Conservation (phyloP, 1,140 invertebrate genomes). For the Sycophila sp. region DNA sequence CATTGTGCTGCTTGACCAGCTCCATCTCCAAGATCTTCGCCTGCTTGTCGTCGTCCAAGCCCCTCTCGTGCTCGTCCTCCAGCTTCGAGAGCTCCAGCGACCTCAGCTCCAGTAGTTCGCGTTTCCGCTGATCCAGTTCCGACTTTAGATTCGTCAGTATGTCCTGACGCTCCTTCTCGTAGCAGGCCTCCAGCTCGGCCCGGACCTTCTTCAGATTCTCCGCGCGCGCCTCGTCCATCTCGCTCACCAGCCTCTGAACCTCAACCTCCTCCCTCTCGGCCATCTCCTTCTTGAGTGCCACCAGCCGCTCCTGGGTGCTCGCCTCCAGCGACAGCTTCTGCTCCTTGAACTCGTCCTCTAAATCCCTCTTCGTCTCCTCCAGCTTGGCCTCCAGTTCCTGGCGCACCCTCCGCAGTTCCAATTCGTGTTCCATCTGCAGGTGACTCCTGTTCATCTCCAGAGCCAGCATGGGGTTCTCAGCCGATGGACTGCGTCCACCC, state of each 20-base stretch:
- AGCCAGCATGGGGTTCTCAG: background rate
- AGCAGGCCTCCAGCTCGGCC: constrained; percentile 57
- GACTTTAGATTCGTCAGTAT: constrained; percentile 57
- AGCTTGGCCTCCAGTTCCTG: constrained; percentile 53
- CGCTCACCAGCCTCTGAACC: constrained; percentile 58
- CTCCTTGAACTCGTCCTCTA: constrained; percentile 63
- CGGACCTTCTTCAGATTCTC: constrained; percentile 58
- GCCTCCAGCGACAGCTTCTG: constrained; percentile 67
- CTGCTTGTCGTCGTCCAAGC: constrained; percentile 54
- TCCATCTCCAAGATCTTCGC: constrained; percentile 54
- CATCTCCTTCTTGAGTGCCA: constrained; percentile 60
- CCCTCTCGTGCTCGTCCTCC: constrained; percentile 54
- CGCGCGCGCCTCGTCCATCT: constrained; percentile 55
- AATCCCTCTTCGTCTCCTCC: constrained; percentile 57
- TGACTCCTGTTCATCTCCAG: constrained; percentile 42
- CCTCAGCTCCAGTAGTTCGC: constrained; percentile 56
- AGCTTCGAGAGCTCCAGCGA: constrained; percentile 57
- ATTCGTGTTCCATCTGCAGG: constrained; percentile 45
- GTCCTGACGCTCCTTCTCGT: constrained; percentile 63
- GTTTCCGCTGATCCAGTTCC: constrained; percentile 57
- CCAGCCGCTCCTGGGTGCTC: constrained; percentile 57
- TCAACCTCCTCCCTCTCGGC: constrained; percentile 57
- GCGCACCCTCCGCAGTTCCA: constrained; percentile 45
- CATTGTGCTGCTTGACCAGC: constrained; percentile 51
- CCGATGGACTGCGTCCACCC: background rate